Evolutionary conservation across 2,113 vertebrate species (phyloP).

Genomic region (Hemicordylus capensis): DNA sequence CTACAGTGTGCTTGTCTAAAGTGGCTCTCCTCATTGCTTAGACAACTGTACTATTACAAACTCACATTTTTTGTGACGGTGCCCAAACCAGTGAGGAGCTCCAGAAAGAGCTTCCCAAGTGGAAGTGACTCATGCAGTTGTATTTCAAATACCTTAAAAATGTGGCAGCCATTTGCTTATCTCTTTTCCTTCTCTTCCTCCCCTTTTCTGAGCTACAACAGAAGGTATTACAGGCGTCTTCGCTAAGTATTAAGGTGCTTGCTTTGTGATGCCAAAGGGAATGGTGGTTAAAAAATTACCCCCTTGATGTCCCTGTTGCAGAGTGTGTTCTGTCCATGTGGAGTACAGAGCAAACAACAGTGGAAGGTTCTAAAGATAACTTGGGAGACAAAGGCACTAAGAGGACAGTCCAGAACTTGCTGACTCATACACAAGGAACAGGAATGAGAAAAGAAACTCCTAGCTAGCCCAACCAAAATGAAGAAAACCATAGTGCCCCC

Average conservation of each 20-base stretch:
- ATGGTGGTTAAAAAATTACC: background rate
- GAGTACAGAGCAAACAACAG: no score
- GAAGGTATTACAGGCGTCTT: background rate
- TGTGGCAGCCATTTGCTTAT: background rate
- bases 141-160: background rate
- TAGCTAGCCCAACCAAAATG: no score
- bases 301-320: no score
- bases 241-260: background rate
- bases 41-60: background rate
- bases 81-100: background rate
- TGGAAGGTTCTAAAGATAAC: no score
- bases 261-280: background rate
- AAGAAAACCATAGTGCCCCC: no score
- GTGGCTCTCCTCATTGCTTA: no score
- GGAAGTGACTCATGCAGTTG: background rate
- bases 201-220: background rate
- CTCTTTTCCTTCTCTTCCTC: background rate
- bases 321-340: no score
- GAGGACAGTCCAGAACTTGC: no score
- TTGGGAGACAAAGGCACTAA: no score
- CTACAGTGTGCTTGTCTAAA: background rate
- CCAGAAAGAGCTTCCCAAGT: no score
- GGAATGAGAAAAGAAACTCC: no score
- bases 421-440: no score
- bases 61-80: background rate